Evolutionary conservation across 2,113 vertebrate species (phyloP), one percentile per base, ranked within the genome.

Genomic region (Orycteropus afer): DNA sequence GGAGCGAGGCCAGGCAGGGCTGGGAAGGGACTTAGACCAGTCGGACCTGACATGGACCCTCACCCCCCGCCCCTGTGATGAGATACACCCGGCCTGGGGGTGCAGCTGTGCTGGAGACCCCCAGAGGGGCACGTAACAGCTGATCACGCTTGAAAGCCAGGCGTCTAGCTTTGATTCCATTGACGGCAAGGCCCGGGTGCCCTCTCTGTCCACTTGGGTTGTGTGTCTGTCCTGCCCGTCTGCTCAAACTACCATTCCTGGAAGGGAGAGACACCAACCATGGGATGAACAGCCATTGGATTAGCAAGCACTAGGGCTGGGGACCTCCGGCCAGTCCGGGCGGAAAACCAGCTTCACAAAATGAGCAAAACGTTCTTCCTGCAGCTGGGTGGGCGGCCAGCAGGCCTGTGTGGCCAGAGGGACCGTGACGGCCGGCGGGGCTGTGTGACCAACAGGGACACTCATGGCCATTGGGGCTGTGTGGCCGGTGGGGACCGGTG

Each of bases 221-320:
- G 95, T 83, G 89, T 96, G 10, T 96, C 95, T 90, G 96, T 86
- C 93, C 95, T 29, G 22, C 87, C 89, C 88, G 96, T 95, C 96
- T 18, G 94, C 97, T 97, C 92, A 91, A 95, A 98, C 97, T 96
- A 95, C 97, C 94, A 86, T 97, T 98, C 98, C 98, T 96, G 97
- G 98, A 98, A 98, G 18, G 59, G 95, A 97, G 97, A 98, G 0
- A 79, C 96, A 92, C 97, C 91, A 93, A 96, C 97, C 97, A 51
- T 37, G 96, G 95, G 95, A 97, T 90, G 96, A 97, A 98, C 97
- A 98, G 97, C 98, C 86, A 97, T 98, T 91, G 94, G 98, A 97
- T 98, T 96, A 98, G 97, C 89, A 96, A 95, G 97, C 97, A 91
- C 96, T 97, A 96, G 96, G 94, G 97, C 95, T 0, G 53, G 92